Base-by-base conservation (phyloP, 2,113 vertebrate species). In the Neotoma lepida region DNA sequence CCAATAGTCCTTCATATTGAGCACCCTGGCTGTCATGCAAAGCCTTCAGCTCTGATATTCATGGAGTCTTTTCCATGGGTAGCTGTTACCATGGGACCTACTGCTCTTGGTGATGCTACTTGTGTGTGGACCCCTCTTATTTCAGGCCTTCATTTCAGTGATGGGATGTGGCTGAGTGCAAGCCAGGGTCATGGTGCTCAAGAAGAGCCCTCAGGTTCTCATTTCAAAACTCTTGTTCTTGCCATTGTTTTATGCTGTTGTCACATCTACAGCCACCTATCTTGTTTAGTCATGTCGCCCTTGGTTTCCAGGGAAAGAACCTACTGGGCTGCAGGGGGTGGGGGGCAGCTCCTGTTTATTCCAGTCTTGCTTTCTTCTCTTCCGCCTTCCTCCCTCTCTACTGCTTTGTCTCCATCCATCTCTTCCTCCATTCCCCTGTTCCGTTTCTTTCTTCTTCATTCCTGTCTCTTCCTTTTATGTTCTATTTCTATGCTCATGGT, bases 1-100 rank as follows among this genome's bases (percentile, higher is more conserved):
- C 26, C 15, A 35, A 1, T 0, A 22, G 4, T 7, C 30, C 3
- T 35, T 12, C 4, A 1, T 0, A 0, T 4, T 9, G 17, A 4
- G 17, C 1, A 7, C 35, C 41, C 20, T 35, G 44, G 30, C 39
- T 41, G 15, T 54, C 26, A 9, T 15, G 9, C 0, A 33, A 17
- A 14, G 3, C 2, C 4, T 0, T 39, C 30, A 9, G 4, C 24
- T 20, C n/a, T 54, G 15, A 26, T 26, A 13, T 9, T 15, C 1
- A 6, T 51, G 9, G 4, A 10, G 46, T 26, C 6, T 44, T 33
- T 58, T 7, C 1, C 26, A 6, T 14, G 35, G 54, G 14, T 22
- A 2, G n/a, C 30, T 80, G 41, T 41, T 9, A 26, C 39, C 28
- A 2, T n/a, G 56, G 54, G 6, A 6, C 0, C 49, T 4, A 1